Evolutionary conservation across 2,888 invertebrate species (phyloP), one percentile per base, ranked within the genome.

Genomic region (Ectemnius cavifrons): DNA sequence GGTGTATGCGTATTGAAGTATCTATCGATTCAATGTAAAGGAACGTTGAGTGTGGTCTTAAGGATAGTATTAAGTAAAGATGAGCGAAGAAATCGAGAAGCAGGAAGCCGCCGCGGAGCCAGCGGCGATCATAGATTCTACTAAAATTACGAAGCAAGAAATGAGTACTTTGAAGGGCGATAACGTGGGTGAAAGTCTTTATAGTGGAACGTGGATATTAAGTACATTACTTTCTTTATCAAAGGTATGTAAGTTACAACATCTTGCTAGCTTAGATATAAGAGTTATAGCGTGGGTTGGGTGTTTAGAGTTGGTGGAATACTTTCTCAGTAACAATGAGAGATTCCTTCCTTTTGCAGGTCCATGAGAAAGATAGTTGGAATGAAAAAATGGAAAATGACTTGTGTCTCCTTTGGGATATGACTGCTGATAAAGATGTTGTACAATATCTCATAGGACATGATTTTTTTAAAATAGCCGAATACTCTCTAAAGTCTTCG

Each of bases 401-500:
- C 85, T 91, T 97, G 49, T 96, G 96, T 86, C 93, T 94, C 5
- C 89, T 97, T 0, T 97, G 97, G 97, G 96, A 97, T 82, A 97
- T 96, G 96, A 95, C 96, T 0, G 92, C 94, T 0, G 95, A 97
- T 81, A 93, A 93, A 78, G 96, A 96, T 86, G 95, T 97, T 0
- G 95, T 95, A 11, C 86, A 93, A 57, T 94, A 95, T 85, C 91
- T 97, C 13, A 91, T 95, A 68, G 92, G 94, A 81, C 93, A 96
- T 75, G 93, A 95, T 75, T 94, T 94, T 72, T 92, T 96, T 4
- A 93, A 94, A 68, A 91, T 96, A 18, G 93, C 95, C 16, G 92
- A 93, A 79, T 92, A 93, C 71, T 92, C 93, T 0, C 86, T 95
- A 62, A 92, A 92, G 60, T 90, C 91, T 14, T 93, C 94, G 0